A percentile compares a stretch with the other conserved stretches of the same genome.
Evolutionary conservation across 1,140 invertebrate genomes (phyloP).

Genomic region (Euwallacea similis): DNA sequence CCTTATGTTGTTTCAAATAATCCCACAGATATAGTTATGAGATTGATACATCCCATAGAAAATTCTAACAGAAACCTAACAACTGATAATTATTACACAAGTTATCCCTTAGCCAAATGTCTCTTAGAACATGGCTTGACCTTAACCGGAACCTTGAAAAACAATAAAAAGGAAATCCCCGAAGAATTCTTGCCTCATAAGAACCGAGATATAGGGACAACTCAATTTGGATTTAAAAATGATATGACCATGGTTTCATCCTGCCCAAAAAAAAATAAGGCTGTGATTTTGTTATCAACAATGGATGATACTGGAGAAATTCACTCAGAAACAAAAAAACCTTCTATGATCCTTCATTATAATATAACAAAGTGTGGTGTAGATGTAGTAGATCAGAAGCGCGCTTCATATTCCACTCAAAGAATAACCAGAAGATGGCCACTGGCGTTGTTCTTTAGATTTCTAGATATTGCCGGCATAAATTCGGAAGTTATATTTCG

Average conservation of each 20-base stretch:
- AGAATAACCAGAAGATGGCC: conserved; percentile 58
- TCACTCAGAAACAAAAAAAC: conserved; percentile 46
- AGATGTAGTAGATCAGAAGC: conserved; percentile 48
- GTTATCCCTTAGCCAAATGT: no score
- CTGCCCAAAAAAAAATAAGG: conserved; percentile 47
- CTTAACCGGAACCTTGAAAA: no score
- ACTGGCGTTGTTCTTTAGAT: conserved; percentile 56
- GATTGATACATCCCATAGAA: conserved; percentile 39
- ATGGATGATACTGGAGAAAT: conserved; percentile 43
- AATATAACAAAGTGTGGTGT: conserved; percentile 54
- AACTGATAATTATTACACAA: conserved; percentile 49
- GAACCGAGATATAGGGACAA: conserved; percentile 30
- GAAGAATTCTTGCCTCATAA: no score
- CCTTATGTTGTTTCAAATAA: no score
- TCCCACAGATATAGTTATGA: no score
- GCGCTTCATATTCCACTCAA: conserved; percentile 47
- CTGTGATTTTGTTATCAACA: conserved; percentile 47
- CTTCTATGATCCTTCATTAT: conserved; percentile 53
- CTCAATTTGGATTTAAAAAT: conserved; percentile 47
- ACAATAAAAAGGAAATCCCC: no score
- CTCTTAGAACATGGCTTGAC: no score
- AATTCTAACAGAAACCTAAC: conserved; percentile 47
- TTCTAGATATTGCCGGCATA: conserved; percentile 58
- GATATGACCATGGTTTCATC: conserved; percentile 44
- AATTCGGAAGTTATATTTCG: conserved; percentile 55